These are phyloP conservation scores for Cebus imitator DNA, from an alignment of 2,113 vertebrate genomes.

Conservation along the genomic window DNA sequence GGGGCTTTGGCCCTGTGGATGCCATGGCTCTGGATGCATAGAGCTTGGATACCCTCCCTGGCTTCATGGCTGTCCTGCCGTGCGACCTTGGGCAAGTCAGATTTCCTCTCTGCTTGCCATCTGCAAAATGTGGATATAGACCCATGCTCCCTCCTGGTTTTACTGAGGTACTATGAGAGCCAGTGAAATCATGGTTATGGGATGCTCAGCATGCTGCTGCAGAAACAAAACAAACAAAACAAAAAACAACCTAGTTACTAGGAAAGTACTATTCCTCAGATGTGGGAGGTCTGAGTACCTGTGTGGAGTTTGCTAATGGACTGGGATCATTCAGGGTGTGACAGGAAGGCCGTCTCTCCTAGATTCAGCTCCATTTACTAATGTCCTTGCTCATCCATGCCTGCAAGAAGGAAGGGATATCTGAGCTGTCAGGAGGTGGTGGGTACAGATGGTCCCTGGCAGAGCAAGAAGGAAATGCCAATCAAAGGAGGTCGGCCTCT, in stretches of 20 bases:
- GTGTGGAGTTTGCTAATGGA: too few relatives aligned
- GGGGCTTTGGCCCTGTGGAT: not conserved
- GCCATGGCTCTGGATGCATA: not conserved
- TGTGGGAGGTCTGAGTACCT: not conserved
- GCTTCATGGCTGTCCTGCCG: not conserved
- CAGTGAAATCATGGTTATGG: not conserved
- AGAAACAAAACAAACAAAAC: not conserved
- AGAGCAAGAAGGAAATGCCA: conserved; percentile 46
- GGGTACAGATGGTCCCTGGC: conserved; percentile 57
- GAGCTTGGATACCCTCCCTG: not conserved
- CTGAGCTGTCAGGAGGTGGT: not conserved
- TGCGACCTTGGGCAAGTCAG: conserved; percentile 55
- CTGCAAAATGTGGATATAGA: not conserved
- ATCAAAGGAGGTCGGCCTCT: not conserved
- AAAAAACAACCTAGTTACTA: not conserved
- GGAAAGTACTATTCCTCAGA: not conserved
- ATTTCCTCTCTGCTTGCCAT: conserved; percentile 38
- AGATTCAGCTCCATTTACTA: not conserved
- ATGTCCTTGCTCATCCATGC: not conserved
- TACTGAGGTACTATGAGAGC: not conserved
- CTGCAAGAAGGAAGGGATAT: not conserved
- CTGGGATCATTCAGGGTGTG: not conserved
- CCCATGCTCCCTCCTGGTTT: not conserved
- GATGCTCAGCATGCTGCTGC: not conserved
- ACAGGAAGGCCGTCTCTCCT: not conserved